Evolutionary conservation across 2,888 invertebrate genomes (phyloP).

Genomic region (Eubasilissa splendida): DNA sequence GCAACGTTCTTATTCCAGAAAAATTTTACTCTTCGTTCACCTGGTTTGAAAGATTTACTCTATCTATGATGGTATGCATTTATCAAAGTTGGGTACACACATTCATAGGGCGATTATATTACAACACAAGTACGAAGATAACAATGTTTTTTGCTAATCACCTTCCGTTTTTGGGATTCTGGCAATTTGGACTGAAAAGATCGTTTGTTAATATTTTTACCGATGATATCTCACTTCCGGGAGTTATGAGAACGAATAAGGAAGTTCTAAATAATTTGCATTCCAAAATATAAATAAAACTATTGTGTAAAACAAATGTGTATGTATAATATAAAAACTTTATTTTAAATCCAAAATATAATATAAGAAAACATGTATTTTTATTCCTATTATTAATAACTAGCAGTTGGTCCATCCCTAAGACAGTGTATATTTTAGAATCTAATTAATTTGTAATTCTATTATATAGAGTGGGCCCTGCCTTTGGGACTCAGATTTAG

Average conservation of each 20-base stretch:
- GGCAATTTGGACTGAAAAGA: slow-evolving; percentile 75
- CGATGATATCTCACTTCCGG: slow-evolving; percentile 66
- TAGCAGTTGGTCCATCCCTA: too few relatives aligned
- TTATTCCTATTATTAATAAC: too few relatives aligned
- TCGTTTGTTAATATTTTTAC: slow-evolving; percentile 75
- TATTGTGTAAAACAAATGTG: too few relatives aligned
- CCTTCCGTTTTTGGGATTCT: slow-evolving; percentile 80
- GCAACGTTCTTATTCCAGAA: slow-evolving; percentile 63
- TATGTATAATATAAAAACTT: too few relatives aligned
- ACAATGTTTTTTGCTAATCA: slow-evolving; percentile 77
- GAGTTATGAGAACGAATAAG: slow-evolving; percentile 64
- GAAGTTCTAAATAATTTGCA: slow-evolving; percentile 61
- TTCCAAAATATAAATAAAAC: background rate
- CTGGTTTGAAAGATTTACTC: slow-evolving; percentile 66
- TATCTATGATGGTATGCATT: slow-evolving; percentile 61
- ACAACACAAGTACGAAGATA: slow-evolving; percentile 75
- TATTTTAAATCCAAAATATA: too few relatives aligned
- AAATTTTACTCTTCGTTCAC: slow-evolving; percentile 66
- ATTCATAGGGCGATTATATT: slow-evolving; percentile 72
- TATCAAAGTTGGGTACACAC: slow-evolving; percentile 63
- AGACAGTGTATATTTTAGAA: too few relatives aligned
- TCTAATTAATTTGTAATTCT: too few relatives aligned
- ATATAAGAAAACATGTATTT: too few relatives aligned
- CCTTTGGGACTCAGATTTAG: too few relatives aligned
- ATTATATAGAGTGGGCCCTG: too few relatives aligned